phyloP scores from a whole-genome alignment of 1,140 invertebrate genomes.

The Oppia nitens region DNA sequence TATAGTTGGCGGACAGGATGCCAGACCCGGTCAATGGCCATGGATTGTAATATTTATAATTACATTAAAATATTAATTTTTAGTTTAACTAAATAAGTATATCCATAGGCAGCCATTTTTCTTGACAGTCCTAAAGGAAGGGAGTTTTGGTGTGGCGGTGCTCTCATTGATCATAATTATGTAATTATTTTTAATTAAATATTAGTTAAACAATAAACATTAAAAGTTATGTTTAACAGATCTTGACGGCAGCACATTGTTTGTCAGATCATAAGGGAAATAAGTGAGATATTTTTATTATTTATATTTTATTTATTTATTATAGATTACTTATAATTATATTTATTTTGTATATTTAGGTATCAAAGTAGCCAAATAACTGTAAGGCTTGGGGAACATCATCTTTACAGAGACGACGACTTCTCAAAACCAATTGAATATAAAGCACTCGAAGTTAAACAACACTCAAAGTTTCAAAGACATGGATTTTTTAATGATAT shows the following conservation, averaged over 20 bases:
- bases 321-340: neutral
- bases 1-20: slow-evolving; percentile 23
- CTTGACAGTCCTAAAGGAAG: slow-evolving; percentile 18
- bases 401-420: slow-evolving; percentile 16
- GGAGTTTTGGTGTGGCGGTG: slow-evolving; percentile 44
- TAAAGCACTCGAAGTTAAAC: slow-evolving; percentile 9
- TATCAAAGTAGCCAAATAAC: slow-evolving; percentile 47
- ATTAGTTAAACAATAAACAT: neutral
- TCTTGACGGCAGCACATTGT: slow-evolving; percentile 52
- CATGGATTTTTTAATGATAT: slow-evolving; percentile 55
- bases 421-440: slow-evolving; percentile 18
- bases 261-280: slow-evolving; percentile 26
- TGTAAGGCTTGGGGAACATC: slow-evolving; percentile 18
- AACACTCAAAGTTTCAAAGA: slow-evolving; percentile 20
- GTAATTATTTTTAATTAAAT: slow-evolving; percentile 10
- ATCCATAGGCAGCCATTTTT: slow-evolving; percentile 21
- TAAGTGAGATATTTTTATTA: slow-evolving; percentile 14
- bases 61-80: neutral
- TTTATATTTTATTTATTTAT: too few relatives aligned
- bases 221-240: neutral
- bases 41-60: slow-evolving; percentile 22
- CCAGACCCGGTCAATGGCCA: slow-evolving; percentile 23
- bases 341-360: neutral
- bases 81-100: neutral
- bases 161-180: slow-evolving; percentile 39